Evolutionary conservation across 2,113 vertebrate genomes (phyloP).

Genomic region (Podarcis cretensis): DNA sequence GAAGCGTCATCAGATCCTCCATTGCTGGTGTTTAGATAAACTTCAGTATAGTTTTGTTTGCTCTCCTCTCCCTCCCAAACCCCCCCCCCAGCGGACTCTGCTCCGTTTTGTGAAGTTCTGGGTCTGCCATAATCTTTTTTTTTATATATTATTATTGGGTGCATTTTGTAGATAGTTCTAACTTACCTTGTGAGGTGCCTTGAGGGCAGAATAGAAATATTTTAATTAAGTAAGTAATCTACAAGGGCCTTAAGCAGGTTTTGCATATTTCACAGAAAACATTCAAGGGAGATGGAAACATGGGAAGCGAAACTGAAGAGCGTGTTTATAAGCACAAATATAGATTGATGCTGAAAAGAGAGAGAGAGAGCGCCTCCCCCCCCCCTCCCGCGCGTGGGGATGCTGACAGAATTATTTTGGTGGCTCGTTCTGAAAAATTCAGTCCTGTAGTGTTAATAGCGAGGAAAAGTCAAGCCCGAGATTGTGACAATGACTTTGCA

Average conservation of each 20-base stretch:
- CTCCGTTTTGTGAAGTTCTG: not conserved
- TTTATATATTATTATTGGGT: not conserved
- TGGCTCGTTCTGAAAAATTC: constrained; percentile 47
- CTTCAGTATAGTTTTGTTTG: not conserved
- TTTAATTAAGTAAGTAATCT: not conserved
- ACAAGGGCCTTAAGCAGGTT: constrained; percentile 34
- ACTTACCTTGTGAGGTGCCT: not conserved
- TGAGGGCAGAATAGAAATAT: not conserved
- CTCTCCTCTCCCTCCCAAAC: not conserved
- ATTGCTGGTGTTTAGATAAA: not conserved
- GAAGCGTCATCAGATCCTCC: not conserved
- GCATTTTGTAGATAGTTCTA: not conserved
- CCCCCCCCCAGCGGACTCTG: not conserved
- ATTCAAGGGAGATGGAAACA: constrained; percentile 19
- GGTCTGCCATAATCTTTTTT: not conserved
- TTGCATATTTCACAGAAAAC: constrained; percentile 37
- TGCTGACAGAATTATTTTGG: constrained; percentile 25
- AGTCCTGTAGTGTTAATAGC: constrained; percentile 16
- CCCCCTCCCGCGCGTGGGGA: constrained; percentile 3
- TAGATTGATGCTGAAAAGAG: constrained; percentile 35
- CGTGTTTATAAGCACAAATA: constrained; percentile 53
- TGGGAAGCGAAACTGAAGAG: constrained; percentile 51
- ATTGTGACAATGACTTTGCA: not conserved
- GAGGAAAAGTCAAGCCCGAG: constrained; percentile 46
- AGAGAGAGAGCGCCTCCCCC: too few species aligned